Evolutionary conservation across 2,888 invertebrate genomes (phyloP).

Genomic region (Andricus curvator): DNA sequence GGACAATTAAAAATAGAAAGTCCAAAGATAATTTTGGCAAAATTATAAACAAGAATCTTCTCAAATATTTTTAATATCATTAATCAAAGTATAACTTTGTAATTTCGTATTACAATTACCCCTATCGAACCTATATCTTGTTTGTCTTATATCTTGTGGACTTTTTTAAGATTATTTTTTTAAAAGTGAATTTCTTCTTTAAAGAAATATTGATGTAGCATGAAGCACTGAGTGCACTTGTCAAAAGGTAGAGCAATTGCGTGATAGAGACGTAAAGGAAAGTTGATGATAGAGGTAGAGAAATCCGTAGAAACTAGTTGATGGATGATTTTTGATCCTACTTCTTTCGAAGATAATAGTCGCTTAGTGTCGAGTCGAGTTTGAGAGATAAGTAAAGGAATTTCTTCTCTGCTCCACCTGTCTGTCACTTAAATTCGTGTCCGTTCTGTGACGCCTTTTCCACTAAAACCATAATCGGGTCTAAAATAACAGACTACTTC

Average conservation of each 20-base stretch:
- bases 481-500: not conserved
- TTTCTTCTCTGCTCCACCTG: conserved; percentile 21
- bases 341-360: conserved; percentile 32
- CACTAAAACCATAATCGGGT: not conserved
- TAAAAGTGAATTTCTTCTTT: not conserved
- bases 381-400: conserved; percentile 1
- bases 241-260: conserved; percentile 19
- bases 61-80: no score
- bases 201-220: not conserved
- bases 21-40: no score
- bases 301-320: conserved; percentile 34
- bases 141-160: no score
- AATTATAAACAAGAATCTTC: no score
- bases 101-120: no score
- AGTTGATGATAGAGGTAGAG: conserved; percentile 20
- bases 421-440: conserved; percentile 3
- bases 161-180: not conserved
- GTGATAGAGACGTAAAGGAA: conserved; percentile 26
- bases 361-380: not conserved
- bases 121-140: no score
- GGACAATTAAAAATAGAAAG: no score
- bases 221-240: not conserved
- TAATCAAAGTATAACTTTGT: no score
- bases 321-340: conserved; percentile 36
- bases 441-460: not conserved